Percentiles rank a stretch among this genome's conserved stretches.
Conservation (phyloP, 2,113 vertebrate genomes). For the Notarius quadriscutis region DNA sequence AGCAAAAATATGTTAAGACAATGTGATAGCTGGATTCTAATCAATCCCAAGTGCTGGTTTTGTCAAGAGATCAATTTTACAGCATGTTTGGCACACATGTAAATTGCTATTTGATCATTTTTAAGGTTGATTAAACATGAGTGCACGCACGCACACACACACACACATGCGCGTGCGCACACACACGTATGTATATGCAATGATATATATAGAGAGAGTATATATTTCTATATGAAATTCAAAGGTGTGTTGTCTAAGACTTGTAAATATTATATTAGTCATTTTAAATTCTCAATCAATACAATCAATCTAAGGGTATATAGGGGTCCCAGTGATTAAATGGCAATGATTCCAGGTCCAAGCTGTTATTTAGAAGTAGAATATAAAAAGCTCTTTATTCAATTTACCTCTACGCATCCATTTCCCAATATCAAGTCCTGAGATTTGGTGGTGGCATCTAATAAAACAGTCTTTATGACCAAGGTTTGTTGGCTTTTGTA, state of each 20-base stretch:
- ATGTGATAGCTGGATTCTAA: constrained; percentile 59
- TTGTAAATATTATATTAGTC: constrained; percentile 75
- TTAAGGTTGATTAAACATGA: constrained; percentile 51
- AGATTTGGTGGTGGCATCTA: constrained; percentile 57
- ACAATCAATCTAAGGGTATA: constrained; percentile 55
- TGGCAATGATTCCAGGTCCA: constrained; percentile 58
- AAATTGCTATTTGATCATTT: constrained; percentile 54
- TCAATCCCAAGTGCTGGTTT: constrained; percentile 45
- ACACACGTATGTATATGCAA: constrained; percentile 59
- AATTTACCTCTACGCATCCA: constrained; percentile 56
- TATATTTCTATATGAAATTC: constrained; percentile 67
- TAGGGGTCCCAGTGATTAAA: constrained; percentile 56
- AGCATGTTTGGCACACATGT: constrained; percentile 48
- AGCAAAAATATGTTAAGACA: constrained; percentile 46
- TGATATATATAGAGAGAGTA: constrained; percentile 57
- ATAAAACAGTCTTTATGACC: constrained; percentile 62
- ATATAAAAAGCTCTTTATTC: constrained; percentile 53
- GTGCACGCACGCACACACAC: background rate
- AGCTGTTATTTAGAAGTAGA: constrained; percentile 49
- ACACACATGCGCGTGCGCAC: no score
- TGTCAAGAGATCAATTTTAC: constrained; percentile 45
- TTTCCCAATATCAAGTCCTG: constrained; percentile 57
- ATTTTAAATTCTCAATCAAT: constrained; percentile 59
- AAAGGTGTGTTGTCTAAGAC: constrained; percentile 62
- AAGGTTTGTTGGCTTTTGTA: constrained; percentile 23